Evolutionary conservation across 2,797 vertebrate species (phyloP), one percentile per base, ranked within the genome.

Genomic region (Florisuga fusca): DNA sequence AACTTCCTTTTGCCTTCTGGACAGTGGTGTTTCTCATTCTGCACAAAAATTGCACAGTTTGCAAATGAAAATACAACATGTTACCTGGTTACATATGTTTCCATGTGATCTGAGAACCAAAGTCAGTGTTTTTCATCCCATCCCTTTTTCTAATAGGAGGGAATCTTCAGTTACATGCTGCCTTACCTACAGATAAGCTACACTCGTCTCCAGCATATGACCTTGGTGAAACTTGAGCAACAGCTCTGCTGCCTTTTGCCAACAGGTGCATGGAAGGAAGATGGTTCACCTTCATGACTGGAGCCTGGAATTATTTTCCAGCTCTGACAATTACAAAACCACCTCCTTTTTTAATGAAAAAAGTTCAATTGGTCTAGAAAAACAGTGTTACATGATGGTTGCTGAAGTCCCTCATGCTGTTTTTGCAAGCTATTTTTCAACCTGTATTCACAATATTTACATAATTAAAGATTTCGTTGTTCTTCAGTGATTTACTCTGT

Each of bases 311-410:
- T 57, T 80, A 38, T 15, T 78, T 45, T 50, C 27, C 29, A 87
- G 12, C 8, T 79, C 36, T 54, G 38, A 51, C 16, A 73, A 83
- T 43, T 78, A 57, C 21, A 87, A 82, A 74, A 13, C 11, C 11
- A 38, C 4, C 3, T 67, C 2, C 46, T 48, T 34, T 48, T 62
- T 50, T 89, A n/a, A 46, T 29, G 17, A 15, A 76, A 68, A 58
- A 82, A 57, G 45, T 54, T 10, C 11, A 45, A 46, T 16, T 51
- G 55, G 6, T 41, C 25, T 51, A 62, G n/a, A 64, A 80, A 77
- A 46, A 10, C 9, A 58, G n/a, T 50, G 43, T 46, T 8, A 31
- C 13, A 23, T 9, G 8, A 20, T 0, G 4, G 54, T 2, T 68
- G 26, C n/a, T 63, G 54, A 87, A 67, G 9, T 2, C 2, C 2